Conservation (phyloP, 2,113 vertebrate species). For the Hystrix brachyura region DNA sequence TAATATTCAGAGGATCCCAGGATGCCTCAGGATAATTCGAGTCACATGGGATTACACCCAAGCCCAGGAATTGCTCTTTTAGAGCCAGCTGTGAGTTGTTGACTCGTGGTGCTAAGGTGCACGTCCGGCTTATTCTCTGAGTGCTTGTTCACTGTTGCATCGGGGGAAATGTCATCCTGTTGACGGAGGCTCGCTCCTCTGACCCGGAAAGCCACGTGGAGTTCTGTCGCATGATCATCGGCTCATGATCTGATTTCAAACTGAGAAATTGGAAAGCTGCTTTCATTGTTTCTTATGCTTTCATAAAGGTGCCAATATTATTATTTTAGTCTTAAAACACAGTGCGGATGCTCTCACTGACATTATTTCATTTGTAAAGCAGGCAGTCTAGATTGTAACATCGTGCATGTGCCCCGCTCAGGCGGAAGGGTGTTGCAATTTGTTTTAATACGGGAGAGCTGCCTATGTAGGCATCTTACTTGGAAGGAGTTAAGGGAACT, state of each 20-base stretch:
- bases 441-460: neutral
- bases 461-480: neutral
- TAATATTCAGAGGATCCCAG: neutral
- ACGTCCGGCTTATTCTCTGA: rapidly evolving
- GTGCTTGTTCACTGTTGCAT: neutral
- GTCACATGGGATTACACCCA: neutral
- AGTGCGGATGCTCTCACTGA: neutral
- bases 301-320: neutral
- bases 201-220: neutral
- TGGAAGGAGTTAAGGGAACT: neutral
- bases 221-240: neutral
- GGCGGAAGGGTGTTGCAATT: neutral
- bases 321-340: neutral
- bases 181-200: neutral
- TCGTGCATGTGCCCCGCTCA: neutral
- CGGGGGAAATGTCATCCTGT: neutral
- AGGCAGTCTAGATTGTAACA: neutral
- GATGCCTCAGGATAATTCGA: neutral
- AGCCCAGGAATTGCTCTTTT: neutral
- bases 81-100: neutral
- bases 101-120: neutral
- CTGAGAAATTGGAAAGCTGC: neutral
- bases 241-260: neutral
- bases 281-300: neutral
- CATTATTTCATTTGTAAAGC: neutral